Evolutionary conservation across 2,797 vertebrate genomes (phyloP).

Genomic region (Calcarius lapponicus): DNA sequence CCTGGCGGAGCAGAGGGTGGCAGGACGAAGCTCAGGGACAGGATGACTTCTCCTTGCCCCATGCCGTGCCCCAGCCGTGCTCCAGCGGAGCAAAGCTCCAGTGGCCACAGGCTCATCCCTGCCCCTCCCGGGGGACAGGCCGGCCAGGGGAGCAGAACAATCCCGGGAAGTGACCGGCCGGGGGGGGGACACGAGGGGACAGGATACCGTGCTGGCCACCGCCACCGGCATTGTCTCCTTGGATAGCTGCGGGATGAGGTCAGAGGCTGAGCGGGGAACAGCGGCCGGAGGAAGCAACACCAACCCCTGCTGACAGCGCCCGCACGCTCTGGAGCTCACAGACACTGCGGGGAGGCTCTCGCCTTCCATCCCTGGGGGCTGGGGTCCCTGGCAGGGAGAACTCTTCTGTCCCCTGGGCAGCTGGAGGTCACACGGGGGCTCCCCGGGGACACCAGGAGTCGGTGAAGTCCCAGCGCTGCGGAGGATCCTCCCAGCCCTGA

Average conservation of each 20-base stretch:
- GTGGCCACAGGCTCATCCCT: accelerated
- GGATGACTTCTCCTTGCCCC: not conserved
- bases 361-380: not conserved
- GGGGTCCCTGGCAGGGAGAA: too few species aligned
- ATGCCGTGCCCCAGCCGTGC: accelerated
- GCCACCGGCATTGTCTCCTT: not conserved
- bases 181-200: not conserved
- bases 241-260: slow-evolving; percentile 30
- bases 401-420: not conserved
- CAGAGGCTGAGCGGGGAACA: not conserved
- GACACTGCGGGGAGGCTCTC: not conserved
- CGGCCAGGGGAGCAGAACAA: slow-evolving; percentile 22
- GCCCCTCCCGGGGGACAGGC: not conserved
- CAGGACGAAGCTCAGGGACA: not conserved
- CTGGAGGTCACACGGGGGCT: not conserved
- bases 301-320: accelerated
- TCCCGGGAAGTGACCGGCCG: slow-evolving; percentile 21
- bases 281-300: not conserved
- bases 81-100: not conserved
- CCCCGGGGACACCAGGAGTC: not conserved
- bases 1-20: accelerated
- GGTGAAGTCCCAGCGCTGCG: not conserved
- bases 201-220: not conserved
- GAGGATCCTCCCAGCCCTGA: not conserved
- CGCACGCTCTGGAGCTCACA: accelerated